Evolutionary conservation across 2,113 vertebrate species (phyloP).

Genomic region (Hemibagrus wyckioides): DNA sequence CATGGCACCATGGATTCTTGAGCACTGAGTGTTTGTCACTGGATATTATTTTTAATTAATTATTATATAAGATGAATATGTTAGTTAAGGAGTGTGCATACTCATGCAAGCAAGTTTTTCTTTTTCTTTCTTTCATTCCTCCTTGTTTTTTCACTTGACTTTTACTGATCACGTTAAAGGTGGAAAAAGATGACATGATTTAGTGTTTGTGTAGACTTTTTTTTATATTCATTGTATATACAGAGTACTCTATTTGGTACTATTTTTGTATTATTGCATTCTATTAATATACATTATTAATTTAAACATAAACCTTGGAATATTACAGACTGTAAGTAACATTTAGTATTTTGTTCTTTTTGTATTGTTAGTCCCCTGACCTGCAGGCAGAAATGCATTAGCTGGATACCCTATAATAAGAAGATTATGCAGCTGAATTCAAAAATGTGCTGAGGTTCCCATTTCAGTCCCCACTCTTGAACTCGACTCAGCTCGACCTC

Average conservation of each 20-base stretch:
- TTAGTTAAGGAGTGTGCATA: not conserved
- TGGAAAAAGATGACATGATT: not conserved
- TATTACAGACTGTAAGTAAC: not conserved
- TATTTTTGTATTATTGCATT: not conserved
- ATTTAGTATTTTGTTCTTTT: not conserved
- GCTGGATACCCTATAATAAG: not conserved
- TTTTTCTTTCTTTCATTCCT: not conserved
- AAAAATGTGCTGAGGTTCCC: constrained; percentile 3
- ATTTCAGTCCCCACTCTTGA: constrained; percentile 3
- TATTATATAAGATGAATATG: too few species aligned
- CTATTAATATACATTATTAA: not conserved
- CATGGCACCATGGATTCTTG: too few species aligned
- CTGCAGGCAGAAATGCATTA: constrained; percentile 15
- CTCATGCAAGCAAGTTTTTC: not conserved
- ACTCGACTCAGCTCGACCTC: not conserved
- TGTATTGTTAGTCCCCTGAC: not conserved
- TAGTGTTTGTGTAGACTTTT: not conserved
- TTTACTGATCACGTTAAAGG: not conserved
- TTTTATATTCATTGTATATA: not conserved
- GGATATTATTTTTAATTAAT: too few species aligned
- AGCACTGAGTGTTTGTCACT: too few species aligned
- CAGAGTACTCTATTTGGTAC: not conserved
- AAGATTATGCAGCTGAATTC: constrained; percentile 1
- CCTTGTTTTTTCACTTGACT: not conserved
- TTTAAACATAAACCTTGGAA: not conserved